Conservation (phyloP, 2,888 invertebrate genomes). For the Geotrupes spiniger region DNA sequence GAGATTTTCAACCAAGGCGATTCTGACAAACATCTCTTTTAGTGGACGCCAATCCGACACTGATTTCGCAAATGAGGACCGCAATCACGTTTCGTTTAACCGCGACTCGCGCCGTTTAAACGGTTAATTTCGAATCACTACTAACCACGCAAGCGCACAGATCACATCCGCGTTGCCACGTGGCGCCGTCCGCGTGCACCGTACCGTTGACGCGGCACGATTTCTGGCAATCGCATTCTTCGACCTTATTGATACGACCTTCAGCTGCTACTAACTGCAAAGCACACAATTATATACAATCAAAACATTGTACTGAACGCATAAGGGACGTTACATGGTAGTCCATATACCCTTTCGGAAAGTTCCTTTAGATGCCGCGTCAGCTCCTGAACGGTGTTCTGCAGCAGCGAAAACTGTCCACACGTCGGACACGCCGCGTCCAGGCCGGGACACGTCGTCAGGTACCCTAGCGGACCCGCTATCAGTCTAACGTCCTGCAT, state of each 20-base stretch:
- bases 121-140: slow-evolving; percentile 27
- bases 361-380: slow-evolving; percentile 78
- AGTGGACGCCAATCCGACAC: too few species aligned
- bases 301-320: slow-evolving; percentile 47
- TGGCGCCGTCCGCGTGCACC: slow-evolving; percentile 77
- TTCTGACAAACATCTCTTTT: too few species aligned
- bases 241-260: slow-evolving; percentile 71
- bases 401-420: slow-evolving; percentile 81
- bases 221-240: slow-evolving; percentile 89
- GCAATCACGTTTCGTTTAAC: too few species aligned
- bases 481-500: slow-evolving; percentile 85
- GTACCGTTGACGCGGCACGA: slow-evolving; percentile 81
- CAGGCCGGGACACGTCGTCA: slow-evolving; percentile 81
- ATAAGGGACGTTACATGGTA: slow-evolving; percentile 50
- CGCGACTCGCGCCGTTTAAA: too few species aligned
- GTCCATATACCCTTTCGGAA: slow-evolving; percentile 73
- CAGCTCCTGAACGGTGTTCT: slow-evolving; percentile 78
- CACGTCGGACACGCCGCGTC: slow-evolving; percentile 88
- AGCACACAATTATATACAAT: slow-evolving; percentile 44
- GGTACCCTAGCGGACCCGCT: slow-evolving; percentile 80
- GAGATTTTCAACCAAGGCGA: too few species aligned
- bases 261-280: slow-evolving; percentile 78
- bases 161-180: slow-evolving; percentile 83
- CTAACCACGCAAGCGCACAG: slow-evolving; percentile 84
- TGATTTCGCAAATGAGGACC: too few species aligned